These are phyloP conservation scores for Akabosia matsudoensis DNA, from an alignment of 1,140 invertebrate genomes.

Conservation along the genomic window DNA sequence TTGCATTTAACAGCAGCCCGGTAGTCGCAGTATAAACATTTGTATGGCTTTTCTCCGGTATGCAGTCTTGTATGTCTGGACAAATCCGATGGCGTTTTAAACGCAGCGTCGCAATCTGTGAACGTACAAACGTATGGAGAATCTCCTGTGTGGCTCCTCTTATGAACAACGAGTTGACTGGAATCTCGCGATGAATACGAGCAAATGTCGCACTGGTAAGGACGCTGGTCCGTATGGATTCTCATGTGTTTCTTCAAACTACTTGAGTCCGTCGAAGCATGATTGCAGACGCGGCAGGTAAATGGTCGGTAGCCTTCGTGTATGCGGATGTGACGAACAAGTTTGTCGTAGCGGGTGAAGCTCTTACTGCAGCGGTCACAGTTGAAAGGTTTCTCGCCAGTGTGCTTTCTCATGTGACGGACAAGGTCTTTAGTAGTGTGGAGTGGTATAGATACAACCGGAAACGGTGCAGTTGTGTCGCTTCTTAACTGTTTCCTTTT, in stretches of 20 bases:
- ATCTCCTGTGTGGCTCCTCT: conserved; percentile 56
- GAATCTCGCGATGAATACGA: conserved; percentile 53
- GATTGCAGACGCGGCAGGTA: conserved; percentile 53
- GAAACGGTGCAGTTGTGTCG: conserved; percentile 44
- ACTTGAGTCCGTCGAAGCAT: conserved; percentile 46
- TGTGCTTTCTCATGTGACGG: conserved; percentile 51
- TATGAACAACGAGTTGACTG: conserved; percentile 54
- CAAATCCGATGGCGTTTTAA: conserved; percentile 55
- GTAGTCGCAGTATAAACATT: conserved; percentile 51
- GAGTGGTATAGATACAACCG: conserved; percentile 48
- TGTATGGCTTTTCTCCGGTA: conserved; percentile 51
- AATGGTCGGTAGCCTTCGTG: conserved; percentile 65
- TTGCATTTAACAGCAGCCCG: conserved; percentile 49
- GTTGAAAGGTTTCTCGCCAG: conserved; percentile 65
- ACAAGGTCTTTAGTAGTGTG: conserved; percentile 50
- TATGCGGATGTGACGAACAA: conserved; percentile 64
- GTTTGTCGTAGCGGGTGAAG: conserved; percentile 66
- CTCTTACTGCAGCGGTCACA: conserved; percentile 69
- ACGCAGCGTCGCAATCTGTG: conserved; percentile 51
- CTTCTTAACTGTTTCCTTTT: too few relatives aligned
- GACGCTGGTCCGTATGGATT: conserved; percentile 49
- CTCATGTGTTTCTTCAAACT: conserved; percentile 49
- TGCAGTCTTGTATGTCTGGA: conserved; percentile 52
- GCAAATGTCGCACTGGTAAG: conserved; percentile 50
- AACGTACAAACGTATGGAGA: conserved; percentile 52